Percentiles rank a stretch among this genome's conserved stretches.
Conservation (phyloP, 2,888 invertebrate species). For the Myopa testacea region DNA sequence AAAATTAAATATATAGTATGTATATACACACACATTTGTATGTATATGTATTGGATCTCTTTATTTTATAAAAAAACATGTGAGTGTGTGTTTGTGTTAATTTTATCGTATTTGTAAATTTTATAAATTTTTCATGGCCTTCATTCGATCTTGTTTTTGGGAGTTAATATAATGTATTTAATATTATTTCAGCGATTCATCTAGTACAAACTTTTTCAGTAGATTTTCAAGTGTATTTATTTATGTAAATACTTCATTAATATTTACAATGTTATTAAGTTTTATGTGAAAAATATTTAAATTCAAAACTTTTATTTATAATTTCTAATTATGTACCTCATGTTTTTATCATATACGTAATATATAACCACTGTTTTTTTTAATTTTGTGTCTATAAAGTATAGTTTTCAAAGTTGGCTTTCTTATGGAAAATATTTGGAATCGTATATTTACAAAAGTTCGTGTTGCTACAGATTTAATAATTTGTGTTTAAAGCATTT, state of each 20-base stretch:
- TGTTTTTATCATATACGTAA: slow-evolving; percentile 1
- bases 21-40: background rate
- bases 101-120: slow-evolving; percentile 17
- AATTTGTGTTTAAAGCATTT: background rate
- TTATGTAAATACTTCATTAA: background rate
- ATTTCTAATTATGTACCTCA: background rate
- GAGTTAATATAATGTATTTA: background rate
- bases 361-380: background rate
- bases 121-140: slow-evolving; percentile 27
- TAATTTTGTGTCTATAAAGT: background rate
- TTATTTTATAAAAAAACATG: slow-evolving; percentile 20
- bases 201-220: slow-evolving; percentile 10
- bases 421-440: slow-evolving; percentile 19
- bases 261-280: slow-evolving; percentile 19
- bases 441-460: background rate
- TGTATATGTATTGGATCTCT: background rate
- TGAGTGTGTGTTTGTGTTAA: background rate
- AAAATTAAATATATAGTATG: slow-evolving; percentile 14
- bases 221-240: background rate
- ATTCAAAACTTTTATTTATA: background rate
- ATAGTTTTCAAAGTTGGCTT: background rate
- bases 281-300: slow-evolving; percentile 29
- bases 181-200: slow-evolving; percentile 18
- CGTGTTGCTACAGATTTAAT: background rate
- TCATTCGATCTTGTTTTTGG: background rate